phyloP scores from a whole-genome alignment of 2,888 invertebrate genomes.

The Ryuthela nishihirai region DNA sequence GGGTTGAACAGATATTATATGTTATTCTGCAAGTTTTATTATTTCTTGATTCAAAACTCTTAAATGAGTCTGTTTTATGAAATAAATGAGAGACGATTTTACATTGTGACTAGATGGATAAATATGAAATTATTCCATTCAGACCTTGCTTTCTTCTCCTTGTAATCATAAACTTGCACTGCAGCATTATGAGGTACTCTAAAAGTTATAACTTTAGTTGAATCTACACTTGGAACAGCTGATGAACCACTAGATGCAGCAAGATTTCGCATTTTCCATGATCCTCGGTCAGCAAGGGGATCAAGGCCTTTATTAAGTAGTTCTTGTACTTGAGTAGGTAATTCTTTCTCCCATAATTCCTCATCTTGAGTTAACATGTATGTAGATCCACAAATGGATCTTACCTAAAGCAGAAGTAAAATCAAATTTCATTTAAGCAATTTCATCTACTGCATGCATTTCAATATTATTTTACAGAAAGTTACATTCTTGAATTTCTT shows the following conservation, averaged over 20 bases:
- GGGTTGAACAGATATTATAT: too few relatives aligned
- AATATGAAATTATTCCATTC: background rate
- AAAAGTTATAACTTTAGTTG: conserved; percentile 51
- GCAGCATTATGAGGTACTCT: conserved; percentile 56
- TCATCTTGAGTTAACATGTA: conserved; percentile 55
- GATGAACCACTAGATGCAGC: conserved; percentile 10
- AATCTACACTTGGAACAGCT: conserved; percentile 44
- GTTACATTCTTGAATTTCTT: too few relatives aligned
- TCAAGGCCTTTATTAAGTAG: conserved; percentile 47
- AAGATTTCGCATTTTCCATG: conserved; percentile 26
- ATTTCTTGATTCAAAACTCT: too few relatives aligned
- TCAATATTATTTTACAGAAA: too few relatives aligned
- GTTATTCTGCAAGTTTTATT: too few relatives aligned
- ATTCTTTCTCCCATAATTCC: conserved; percentile 47
- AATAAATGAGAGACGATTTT: too few relatives aligned
- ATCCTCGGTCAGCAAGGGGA: conserved; percentile 53
- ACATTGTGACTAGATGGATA: background rate
- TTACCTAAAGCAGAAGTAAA: conserved; percentile 46
- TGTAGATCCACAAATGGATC: conserved; percentile 53
- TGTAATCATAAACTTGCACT: conserved; percentile 57
- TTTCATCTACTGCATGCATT: too few relatives aligned
- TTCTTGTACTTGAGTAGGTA: conserved; percentile 51
- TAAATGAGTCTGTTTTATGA: too few relatives aligned
- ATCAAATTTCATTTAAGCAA: too few relatives aligned
- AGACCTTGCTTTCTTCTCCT: conserved; percentile 53